Base-by-base conservation (phyloP, 1,140 invertebrate species). In the Diabrotica virgifera region DNA sequence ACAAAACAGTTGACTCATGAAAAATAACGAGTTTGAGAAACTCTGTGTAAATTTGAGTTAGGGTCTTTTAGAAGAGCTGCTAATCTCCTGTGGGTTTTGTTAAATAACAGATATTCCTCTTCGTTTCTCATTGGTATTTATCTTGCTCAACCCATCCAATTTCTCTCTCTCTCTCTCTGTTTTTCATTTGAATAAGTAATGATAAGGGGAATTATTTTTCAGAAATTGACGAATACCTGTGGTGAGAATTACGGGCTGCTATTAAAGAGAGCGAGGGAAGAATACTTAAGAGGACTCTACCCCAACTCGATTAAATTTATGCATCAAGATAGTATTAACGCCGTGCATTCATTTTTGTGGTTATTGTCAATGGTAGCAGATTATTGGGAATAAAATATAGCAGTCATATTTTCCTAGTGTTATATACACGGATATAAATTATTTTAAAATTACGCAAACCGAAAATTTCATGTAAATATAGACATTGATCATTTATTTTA, bases 111-210 rank as follows among this genome's bases (percentile, higher is more conserved):
- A 46, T 46, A 46, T 46, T 46, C 6, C 40, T n/a, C 40, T 46
- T n/a, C n/a, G 40, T n/a, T 46, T n/a, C n/a, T 46, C 40, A 46
- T 46, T 46, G 40, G 40, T 46, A 46, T 46, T 46, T 46, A 46
- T 46, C 40, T 46, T 46, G 8, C 40, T 46, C n/a, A 46, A 46
- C 40, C 40, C 40, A 46, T 46, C 40, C n/a, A 46, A 46, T 46
- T 46, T 6, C 8, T 46, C n/a, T 46, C 40, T 46, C 40, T n/a
- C 40, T 46, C 40, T 46, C 40, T n/a, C 40, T 46, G 24, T 24
- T 46, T 46, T 46, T 46, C 40, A 46, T 46, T 46, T 46, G 40
- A 46, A 46, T 46, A 46, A 46, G 40, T 46, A 46, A 46, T 46
- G 40, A 46, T 46, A 46, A 10, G 40, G n/a, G 24, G 24, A 24